Base-by-base conservation (phyloP, 2,113 vertebrate species). In the Nanorana parkeri region DNA sequence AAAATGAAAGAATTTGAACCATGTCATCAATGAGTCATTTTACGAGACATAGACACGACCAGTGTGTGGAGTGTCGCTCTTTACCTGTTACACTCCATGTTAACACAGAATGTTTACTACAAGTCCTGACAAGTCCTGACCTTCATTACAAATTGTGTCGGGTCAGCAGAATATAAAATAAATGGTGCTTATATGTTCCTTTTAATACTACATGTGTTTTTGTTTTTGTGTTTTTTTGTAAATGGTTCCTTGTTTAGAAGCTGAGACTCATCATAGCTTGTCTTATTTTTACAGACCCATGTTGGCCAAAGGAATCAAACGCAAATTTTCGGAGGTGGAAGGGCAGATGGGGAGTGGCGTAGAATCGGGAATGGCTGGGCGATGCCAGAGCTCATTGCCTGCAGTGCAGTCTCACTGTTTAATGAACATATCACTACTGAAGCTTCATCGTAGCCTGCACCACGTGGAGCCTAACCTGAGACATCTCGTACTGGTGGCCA, bases 401-500 rank as follows among this genome's bases (percentile, higher is more conserved):
- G 60, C 85, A 0, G 56, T 55, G 3, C 85, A 87, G 7, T 87
- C 90, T 74, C 89, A 79, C 80, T 87, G 90, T 6, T 88, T 93
- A 56, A 87, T 93, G 68, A 87, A 88, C 84, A 86, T 93, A 19
- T 93, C 91, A 0, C 78, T 92, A 69, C 71, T 89, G 55, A 93
- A 93, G 17, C 90, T 93, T 13, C 92, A 89, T 66, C 90, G 85
- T 21, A 89, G 90, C 66, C 89, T 92, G 1, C 86, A 81, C 28
- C 87, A 85, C 24, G 87, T 87, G 0, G 92, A 93, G 52, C 90
- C 90, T 0, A 81, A 91, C 85, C 86, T 92, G 5, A 86, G 90
- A 5, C 90, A 89, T 83, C 85, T 92, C 32, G 90, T 93, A 17
- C 86, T 93, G 60, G 88, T 93, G 7, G 89, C 91, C 68, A 93